Evolutionary conservation across 1,140 invertebrate species (phyloP).

Genomic region (Halyomorpha halys): DNA sequence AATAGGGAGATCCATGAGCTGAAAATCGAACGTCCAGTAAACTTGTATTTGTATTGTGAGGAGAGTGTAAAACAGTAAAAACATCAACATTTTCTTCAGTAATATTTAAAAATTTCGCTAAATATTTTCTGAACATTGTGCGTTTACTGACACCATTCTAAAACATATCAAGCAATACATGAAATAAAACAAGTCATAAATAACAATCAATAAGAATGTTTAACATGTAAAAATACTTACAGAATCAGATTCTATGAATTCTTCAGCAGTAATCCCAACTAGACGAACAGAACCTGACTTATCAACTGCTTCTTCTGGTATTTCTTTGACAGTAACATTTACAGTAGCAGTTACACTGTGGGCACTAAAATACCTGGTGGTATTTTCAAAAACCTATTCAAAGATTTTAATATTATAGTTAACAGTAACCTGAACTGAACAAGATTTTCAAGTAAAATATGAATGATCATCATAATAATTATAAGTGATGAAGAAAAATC

Average conservation of each 20-base stretch:
- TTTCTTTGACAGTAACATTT: slow-evolving; percentile 69
- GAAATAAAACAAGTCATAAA: background rate
- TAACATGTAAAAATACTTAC: slow-evolving; percentile 21
- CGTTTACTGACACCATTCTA: slow-evolving; percentile 56
- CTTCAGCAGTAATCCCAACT: slow-evolving; percentile 64
- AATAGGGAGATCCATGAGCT: slow-evolving; percentile 85
- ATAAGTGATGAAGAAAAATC: too few species aligned
- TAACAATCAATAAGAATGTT: slow-evolving; percentile 3
- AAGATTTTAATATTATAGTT: background rate
- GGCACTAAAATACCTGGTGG: slow-evolving; percentile 34
- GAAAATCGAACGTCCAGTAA: slow-evolving; percentile 76
- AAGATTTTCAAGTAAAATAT: too few species aligned
- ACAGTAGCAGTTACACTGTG: slow-evolving; percentile 67
- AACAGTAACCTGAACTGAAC: too few species aligned
- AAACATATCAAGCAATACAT: slow-evolving; percentile 25
- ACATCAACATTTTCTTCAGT: slow-evolving; percentile 77
- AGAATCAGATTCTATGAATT: slow-evolving; percentile 58
- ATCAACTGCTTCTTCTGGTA: slow-evolving; percentile 78
- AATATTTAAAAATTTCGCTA: slow-evolving; percentile 64
- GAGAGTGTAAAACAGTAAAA: slow-evolving; percentile 72
- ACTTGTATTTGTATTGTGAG: slow-evolving; percentile 46
- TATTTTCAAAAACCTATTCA: slow-evolving; percentile 44
- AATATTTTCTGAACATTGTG: slow-evolving; percentile 52
- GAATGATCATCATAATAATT: too few species aligned
- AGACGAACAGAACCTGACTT: slow-evolving; percentile 84